Evolutionary conservation across 2,888 invertebrate species (phyloP).

Genomic region (Pollenia amentaria): DNA sequence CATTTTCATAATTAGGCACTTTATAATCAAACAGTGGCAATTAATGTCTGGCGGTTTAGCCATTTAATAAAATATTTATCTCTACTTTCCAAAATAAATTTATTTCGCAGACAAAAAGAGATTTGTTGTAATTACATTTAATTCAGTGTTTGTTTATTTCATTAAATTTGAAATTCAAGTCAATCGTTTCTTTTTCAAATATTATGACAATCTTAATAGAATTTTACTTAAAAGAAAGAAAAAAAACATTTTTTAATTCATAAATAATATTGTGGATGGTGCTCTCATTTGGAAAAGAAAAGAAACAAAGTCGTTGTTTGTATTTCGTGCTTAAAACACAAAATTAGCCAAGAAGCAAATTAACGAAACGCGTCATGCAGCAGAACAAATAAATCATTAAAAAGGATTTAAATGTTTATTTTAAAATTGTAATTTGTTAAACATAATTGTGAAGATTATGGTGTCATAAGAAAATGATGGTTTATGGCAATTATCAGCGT

Average conservation of each 20-base stretch:
- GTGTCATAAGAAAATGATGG: conserved; percentile 19
- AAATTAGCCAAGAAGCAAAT: conserved; percentile 13
- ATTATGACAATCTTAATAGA: background rate
- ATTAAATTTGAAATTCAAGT: conserved; percentile 20
- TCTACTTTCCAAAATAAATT: conserved; percentile 3
- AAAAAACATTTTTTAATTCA: conserved; percentile 5
- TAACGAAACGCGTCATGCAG: conserved; percentile 6
- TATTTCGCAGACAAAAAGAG: background rate
- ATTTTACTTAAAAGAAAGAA: background rate
- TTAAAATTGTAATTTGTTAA: conserved; percentile 15
- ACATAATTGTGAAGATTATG: background rate
- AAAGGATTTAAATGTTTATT: conserved; percentile 19
- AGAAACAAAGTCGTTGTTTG: background rate
- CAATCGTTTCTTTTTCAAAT: background rate
- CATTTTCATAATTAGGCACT: conserved; percentile 12
- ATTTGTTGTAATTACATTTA: background rate
- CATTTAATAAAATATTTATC: background rate
- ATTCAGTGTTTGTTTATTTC: background rate
- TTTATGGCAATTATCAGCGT: background rate
- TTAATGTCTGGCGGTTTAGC: background rate
- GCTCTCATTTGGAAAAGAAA: background rate
- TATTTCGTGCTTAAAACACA: conserved; percentile 7
- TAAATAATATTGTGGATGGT: conserved; percentile 19
- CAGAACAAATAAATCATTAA: background rate
- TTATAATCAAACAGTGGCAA: conserved; percentile 13